Evolutionary conservation across 2,113 vertebrate genomes (phyloP), one percentile per base, ranked within the genome.

Genomic region (Phrynosoma blainvillii): DNA sequence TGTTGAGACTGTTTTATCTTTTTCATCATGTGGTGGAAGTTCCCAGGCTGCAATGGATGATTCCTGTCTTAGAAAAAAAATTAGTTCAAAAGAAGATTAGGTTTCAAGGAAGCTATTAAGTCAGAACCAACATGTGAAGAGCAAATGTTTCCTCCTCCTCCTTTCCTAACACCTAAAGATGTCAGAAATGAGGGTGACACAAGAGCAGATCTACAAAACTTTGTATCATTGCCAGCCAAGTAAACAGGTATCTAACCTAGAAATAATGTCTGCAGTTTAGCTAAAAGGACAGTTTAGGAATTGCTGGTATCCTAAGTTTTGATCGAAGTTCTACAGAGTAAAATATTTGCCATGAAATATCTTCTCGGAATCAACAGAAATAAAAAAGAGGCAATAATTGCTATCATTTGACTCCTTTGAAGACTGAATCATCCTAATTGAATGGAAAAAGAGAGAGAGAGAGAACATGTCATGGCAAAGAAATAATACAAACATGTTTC

Each of bases 161-260:
- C 75, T 47, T 40, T 32, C n/a, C 16, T 52, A 62, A 14, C 16
- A 18, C 18, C 78, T 80, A 80, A 80, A 30, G 54, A 56, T 79
- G 30, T 79, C 77, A 56, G 30, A 54, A 2, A 56, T 14, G 52
- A n/a, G 77, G 13, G 30, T 56, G 5, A 80, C 78, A 62, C 5
- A 21, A 59, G 56, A 80, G 54, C 78, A 59, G 54, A 27, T 7
- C 18, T 21, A 59, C 30, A 8, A 32, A 79, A 32, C 52, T 79
- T 14, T 18, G 52, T 79, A 85, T 59, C 94, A 94, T 86, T 91
- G 89, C 92, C 90, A 89, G 86, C 93, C 93, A 95, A 92, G 87
- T 93, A 94, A 95, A 95, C 92, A 94, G 88, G 90, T 47, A 89
- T 90, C 93, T 90, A 95, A 94, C 93, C 93, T 93, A 40, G 36